Percentiles rank a stretch among this genome's conserved stretches.
Evolutionary conservation across 2,113 vertebrate species (phyloP).

Genomic region (Agapornis roseicollis): DNA sequence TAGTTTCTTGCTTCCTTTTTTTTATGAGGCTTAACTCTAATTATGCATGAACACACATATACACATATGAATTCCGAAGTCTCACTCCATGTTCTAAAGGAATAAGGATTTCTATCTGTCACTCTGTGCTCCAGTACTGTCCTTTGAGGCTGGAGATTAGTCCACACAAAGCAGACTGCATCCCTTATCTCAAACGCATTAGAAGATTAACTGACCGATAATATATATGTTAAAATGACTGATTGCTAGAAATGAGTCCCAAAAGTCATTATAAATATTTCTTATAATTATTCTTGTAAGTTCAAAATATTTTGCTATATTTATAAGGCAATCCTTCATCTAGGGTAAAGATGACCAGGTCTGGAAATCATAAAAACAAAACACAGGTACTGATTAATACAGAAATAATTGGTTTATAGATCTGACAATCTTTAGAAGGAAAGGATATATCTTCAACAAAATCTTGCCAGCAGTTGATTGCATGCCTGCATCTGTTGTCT

Average conservation of each 20-base stretch:
- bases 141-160: background rate
- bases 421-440: background rate
- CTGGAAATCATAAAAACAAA: background rate
- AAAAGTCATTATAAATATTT: background rate
- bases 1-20: background rate
- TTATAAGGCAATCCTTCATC: background rate
- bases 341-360: background rate
- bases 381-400: background rate
- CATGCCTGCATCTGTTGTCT: background rate
- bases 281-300: background rate
- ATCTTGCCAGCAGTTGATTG: background rate
- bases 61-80: fast-evolving
- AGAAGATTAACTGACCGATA: background rate
- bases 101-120: background rate
- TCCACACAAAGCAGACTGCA: background rate
- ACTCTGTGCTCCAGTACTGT: background rate
- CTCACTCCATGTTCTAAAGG: background rate
- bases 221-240: background rate
- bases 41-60: background rate
- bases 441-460: background rate
- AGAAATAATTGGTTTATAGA: background rate
- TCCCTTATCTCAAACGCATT: background rate
- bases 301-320: background rate
- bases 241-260: background rate
- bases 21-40: background rate